Conservation (phyloP, 2,888 invertebrate species). For the Hoplodrina blanda region DNA sequence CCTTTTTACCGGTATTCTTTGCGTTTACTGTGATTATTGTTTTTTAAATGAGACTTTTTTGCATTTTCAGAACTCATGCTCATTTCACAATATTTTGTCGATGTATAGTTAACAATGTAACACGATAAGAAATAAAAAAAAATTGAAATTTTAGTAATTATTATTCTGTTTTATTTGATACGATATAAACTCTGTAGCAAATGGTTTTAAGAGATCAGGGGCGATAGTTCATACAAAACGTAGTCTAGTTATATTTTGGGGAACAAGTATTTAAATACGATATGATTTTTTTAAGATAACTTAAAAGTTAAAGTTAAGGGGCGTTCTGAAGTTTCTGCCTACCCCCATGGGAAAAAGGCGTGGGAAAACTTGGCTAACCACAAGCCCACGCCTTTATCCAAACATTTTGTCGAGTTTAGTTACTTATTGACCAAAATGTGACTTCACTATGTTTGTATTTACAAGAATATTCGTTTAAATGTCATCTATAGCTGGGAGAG, state of each 20-base stretch:
- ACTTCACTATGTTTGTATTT: no score
- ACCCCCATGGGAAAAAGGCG: no score
- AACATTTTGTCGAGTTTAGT: no score
- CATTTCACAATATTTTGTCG: slow-evolving; percentile 6
- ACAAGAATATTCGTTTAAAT: background rate
- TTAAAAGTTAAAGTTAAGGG: no score
- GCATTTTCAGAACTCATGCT: background rate
- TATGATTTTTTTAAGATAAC: no score
- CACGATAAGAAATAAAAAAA: slow-evolving; percentile 35
- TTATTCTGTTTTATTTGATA: slow-evolving; percentile 64
- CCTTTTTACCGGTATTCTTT: background rate
- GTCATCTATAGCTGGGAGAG: slow-evolving; percentile 31
- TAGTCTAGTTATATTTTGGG: no score
- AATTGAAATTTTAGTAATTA: slow-evolving; percentile 53
- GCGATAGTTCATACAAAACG: no score
- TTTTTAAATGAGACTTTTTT: background rate
- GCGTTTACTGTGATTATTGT: background rate
- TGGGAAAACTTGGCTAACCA: no score
- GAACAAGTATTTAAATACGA: no score
- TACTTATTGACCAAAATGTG: no score
- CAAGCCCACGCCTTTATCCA: no score
- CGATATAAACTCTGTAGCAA: slow-evolving; percentile 59
- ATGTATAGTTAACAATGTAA: slow-evolving; percentile 10
- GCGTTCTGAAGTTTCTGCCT: no score
- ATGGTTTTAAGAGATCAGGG: slow-evolving; percentile 13